Conservation (phyloP, 2,797 vertebrate species). For the Naso thynnoides region DNA sequence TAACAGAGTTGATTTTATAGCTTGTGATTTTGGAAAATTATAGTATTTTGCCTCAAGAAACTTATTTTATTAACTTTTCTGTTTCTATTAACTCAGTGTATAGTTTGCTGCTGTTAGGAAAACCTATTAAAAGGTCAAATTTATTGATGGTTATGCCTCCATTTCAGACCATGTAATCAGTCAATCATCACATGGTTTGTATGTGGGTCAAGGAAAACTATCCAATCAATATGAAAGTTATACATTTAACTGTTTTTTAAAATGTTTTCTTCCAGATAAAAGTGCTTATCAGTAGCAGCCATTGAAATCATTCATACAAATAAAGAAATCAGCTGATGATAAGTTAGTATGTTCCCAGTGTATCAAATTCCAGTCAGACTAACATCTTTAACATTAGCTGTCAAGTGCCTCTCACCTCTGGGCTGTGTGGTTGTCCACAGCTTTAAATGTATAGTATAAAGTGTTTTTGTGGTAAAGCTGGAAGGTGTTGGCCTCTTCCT, state of each 20-base stretch:
- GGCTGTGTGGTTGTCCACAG: conserved; percentile 90
- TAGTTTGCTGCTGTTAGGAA: background rate
- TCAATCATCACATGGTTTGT: background rate
- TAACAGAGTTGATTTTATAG: conserved; percentile 5
- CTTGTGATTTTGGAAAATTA: background rate
- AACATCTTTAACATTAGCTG: background rate
- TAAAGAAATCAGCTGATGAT: background rate
- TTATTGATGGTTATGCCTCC: conserved; percentile 8
- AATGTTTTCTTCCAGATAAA: background rate
- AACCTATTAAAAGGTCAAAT: background rate
- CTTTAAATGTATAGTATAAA: conserved; percentile 95
- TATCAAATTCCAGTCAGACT: conserved; percentile 1
- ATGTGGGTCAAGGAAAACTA: background rate
- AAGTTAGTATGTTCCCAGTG: background rate
- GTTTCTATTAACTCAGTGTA: background rate
- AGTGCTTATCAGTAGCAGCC: background rate
- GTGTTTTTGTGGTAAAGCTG: conserved; percentile 98
- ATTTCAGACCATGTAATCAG: conserved; percentile 1
- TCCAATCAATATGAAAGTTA: background rate
- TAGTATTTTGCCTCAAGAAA: conserved; percentile 1
- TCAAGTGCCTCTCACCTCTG: conserved; percentile 87
- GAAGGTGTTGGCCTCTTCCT: conserved; percentile 87
- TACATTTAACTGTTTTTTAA: background rate
- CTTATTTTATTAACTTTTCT: background rate
- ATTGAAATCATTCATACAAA: background rate